Evolutionary conservation across 2,113 vertebrate genomes (phyloP), one percentile per base, ranked within the genome.

Genomic region (Hemiprocne comata): DNA sequence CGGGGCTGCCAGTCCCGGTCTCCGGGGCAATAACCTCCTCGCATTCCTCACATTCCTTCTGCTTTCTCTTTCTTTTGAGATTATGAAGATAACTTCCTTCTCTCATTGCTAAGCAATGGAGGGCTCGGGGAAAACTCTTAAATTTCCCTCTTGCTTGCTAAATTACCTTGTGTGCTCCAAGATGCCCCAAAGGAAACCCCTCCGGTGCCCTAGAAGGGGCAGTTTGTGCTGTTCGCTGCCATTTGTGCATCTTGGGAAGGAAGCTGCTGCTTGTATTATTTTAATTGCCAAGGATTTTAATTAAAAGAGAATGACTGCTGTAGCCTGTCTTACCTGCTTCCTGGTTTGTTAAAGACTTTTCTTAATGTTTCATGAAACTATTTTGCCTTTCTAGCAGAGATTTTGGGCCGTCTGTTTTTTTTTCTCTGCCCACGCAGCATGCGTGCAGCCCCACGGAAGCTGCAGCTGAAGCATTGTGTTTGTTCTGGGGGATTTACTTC

Each of bases 21-120:
- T 96, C 93, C 83, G 2, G 48, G 95, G 96, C 92, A 94, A 92
- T 97, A 95, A 96, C 92, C 95, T 95, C 87, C 72, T 65, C 5
- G 10, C 93, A 96, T 97, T 97, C 94, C 83, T 96, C 17, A 11
- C 93, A 97, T 96, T 96, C 94, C 33, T 96, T 12, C 72, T 78
- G 88, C 94, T 94, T 95, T 96, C 92, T 95, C 94, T 96, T 97
- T 96, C 94, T 95, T 93, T 84, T 55, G 92, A 96, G 94, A 96
- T 96, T 96, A 94, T 94, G 90, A 93, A 96, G 94, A 93, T 94
- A 94, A 95, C 92, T 97, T 95, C 94, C 92, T 94, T 92, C 92
- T 95, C 87, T 87, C 78, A 91, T 87, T 91, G 91, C 91, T 85
- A 82, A 96, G 87, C 80, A 82, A 77, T 95, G 12, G 0, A 79